Percentiles rank a stretch among this genome's conserved stretches.
Evolutionary conservation across 1,140 invertebrate species (phyloP).

Genomic region (Drosophila chauvacae): DNA sequence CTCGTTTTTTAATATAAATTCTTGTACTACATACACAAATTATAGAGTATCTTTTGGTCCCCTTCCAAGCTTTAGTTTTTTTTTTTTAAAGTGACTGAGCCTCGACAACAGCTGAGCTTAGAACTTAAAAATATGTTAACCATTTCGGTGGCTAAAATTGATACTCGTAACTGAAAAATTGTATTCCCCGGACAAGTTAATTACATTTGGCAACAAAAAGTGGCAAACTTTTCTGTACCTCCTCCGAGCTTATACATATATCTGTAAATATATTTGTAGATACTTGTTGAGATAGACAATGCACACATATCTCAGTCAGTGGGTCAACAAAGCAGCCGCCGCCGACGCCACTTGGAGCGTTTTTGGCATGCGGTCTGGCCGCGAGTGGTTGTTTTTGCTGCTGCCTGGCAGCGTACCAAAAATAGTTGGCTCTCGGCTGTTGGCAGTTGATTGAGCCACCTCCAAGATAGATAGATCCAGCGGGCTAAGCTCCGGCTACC

Average conservation of each 20-base stretch:
- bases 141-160: slow-evolving; percentile 26
- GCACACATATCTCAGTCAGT: slow-evolving; percentile 73
- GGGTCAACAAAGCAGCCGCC: slow-evolving; percentile 70
- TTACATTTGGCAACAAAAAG: slow-evolving; percentile 49
- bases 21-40: background rate
- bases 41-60: background rate
- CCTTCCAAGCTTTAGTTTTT: too few species aligned
- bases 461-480: slow-evolving; percentile 48
- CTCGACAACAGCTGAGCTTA: slow-evolving; percentile 1
- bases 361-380: slow-evolving; percentile 71
- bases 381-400: slow-evolving; percentile 39
- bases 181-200: slow-evolving; percentile 37
- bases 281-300: slow-evolving; percentile 44
- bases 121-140: slow-evolving; percentile 18
- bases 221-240: slow-evolving; percentile 40
- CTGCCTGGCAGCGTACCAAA: slow-evolving; percentile 71
- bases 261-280: slow-evolving; percentile 7
- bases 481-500: slow-evolving; percentile 40
- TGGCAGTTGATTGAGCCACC: slow-evolving; percentile 71
- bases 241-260: slow-evolving; percentile 3
- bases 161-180: slow-evolving; percentile 26
- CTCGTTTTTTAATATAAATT: background rate
- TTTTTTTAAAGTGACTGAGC: background rate
- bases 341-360: slow-evolving; percentile 63
- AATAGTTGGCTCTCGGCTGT: slow-evolving; percentile 52